These are phyloP conservation scores for Onychomys arenicola DNA, from an alignment of 2,797 vertebrate species.

Conservation along the genomic window DNA sequence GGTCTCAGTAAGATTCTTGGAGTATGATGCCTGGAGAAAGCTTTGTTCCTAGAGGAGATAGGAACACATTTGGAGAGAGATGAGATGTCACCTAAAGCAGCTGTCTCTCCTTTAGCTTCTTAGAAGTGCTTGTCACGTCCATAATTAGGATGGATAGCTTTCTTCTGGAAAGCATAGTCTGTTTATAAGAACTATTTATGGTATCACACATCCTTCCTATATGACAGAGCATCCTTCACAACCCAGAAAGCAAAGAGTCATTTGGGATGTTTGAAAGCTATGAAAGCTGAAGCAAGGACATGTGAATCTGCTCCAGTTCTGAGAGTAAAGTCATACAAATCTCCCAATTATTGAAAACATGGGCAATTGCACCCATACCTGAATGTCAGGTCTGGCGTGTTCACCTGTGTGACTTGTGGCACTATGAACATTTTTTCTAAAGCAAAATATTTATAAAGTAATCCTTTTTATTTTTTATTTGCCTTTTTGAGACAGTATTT, in stretches of 20 bases:
- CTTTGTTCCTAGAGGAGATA: no score
- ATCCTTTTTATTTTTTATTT: background rate
- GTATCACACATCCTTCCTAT: background rate
- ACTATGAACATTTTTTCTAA: background rate
- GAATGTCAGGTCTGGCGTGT: background rate
- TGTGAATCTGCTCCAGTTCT: background rate
- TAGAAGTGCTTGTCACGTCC: background rate
- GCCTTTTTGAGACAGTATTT: no score
- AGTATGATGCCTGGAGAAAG: background rate
- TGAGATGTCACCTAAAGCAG: background rate
- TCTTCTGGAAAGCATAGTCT: background rate
- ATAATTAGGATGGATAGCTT: background rate
- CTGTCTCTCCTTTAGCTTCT: background rate
- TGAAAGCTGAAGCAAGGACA: background rate
- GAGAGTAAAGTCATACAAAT: background rate
- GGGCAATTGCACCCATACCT: background rate
- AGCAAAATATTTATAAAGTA: background rate
- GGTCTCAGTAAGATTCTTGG: background rate
- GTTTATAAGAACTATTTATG: background rate
- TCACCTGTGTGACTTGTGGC: background rate
- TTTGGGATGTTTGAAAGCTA: background rate
- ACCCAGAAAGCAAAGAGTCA: background rate
- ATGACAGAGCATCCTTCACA: background rate
- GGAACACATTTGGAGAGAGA: background rate
- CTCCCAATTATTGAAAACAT: background rate